Percentiles rank a stretch among this genome's conserved stretches.
These are phyloP conservation scores for Pyrrhosoma nymphula DNA, from an alignment of 2,888 invertebrate genomes.

Conservation along the genomic window DNA sequence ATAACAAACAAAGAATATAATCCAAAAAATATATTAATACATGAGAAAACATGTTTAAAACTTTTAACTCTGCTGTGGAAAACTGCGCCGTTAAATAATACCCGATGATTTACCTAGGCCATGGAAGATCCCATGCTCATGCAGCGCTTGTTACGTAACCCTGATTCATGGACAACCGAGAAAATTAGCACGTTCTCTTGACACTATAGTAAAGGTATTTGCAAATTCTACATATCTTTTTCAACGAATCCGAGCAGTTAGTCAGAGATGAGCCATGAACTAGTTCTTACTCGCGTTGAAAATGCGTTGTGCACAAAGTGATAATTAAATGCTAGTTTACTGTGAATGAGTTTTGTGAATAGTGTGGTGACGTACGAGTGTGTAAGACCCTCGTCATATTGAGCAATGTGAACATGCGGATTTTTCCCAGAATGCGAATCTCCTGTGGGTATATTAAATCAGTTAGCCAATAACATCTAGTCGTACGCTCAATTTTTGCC, in stretches of 20 bases:
- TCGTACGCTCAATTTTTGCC: background rate
- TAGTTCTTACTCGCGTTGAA: background rate
- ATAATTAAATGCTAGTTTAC: slow-evolving; percentile 15
- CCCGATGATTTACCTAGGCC: background rate
- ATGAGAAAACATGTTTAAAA: too few relatives aligned
- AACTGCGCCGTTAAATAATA: too few relatives aligned
- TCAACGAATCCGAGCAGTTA: background rate
- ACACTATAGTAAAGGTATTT: background rate
- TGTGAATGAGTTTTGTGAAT: background rate
- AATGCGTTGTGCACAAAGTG: background rate
- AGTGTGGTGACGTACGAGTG: background rate
- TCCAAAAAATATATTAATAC: too few relatives aligned
- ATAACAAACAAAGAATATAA: too few relatives aligned
- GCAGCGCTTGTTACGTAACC: background rate
- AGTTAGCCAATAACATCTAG: background rate
- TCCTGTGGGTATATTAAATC: background rate
- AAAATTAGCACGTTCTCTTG: background rate
- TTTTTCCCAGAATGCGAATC: background rate
- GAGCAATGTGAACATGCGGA: background rate
- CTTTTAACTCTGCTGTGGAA: too few relatives aligned
- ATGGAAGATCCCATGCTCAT: background rate
- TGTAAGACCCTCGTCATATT: background rate
- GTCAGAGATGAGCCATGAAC: background rate
- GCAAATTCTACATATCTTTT: background rate
- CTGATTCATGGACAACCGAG: background rate